Base-by-base conservation (phyloP, 2,797 vertebrate species). In the Sebastes matsubarae region DNA sequence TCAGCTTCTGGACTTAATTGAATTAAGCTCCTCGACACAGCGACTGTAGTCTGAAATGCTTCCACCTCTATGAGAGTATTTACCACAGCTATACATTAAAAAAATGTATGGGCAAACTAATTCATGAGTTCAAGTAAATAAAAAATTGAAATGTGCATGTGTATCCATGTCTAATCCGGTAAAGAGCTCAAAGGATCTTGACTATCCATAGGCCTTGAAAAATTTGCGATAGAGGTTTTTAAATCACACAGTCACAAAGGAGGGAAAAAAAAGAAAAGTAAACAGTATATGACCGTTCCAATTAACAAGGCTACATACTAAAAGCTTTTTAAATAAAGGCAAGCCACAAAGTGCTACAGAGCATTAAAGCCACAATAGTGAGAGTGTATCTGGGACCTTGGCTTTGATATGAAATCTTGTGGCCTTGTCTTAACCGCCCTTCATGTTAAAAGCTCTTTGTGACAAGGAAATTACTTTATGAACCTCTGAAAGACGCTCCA, bases 401-500 rank as follows among this genome's bases (percentile, higher is more conserved):
- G 88, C 75, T 91, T 93, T 93, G 88, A 93, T 94, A 92, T 94
- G 87, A 95, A 94, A 93, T 93, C 87, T 85, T 72, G 81, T 83
- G 85, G 85, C 94, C 94, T 96, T 94, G 94, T 87, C 78, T 91
- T 87, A 68, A 75, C 85, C 89, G 85, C 88, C 93, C 89, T 94
- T 82, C 83, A 86, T 91, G 93, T 94, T 93, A 94, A 95, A 95
- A 93, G 94, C 91, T 94, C 93, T 95, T 95, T 94, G 92, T 94
- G 89, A 91, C 70, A n/a, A 88, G 91, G 82, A 96, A 95, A 95
- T 94, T 94, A 93, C 94, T 95, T 95, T 93, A 92, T 94, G 90
- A 93, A 94, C 90, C 87, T 82, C 83, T 94, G 92, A 95, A 95
- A 95, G 87, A 93, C 72, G 84, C 89, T 93, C 80, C 83, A 91